Evolutionary conservation across 1,140 invertebrate genomes (phyloP), one percentile per base, ranked within the genome.

Genomic region (Xylocopa sonorina): DNA sequence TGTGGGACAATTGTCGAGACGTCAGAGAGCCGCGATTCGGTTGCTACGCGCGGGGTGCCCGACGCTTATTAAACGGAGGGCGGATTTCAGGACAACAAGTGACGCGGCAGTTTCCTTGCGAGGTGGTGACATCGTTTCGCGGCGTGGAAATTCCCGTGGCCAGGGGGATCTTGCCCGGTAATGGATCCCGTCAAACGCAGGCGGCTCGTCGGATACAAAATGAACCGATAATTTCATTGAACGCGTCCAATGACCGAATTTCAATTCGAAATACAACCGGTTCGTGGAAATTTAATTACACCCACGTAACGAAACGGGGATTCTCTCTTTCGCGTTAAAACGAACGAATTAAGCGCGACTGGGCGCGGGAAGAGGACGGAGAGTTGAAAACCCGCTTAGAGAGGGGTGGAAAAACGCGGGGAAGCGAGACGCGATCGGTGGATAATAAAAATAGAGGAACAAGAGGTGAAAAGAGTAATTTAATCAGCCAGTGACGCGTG

Each of bases 181-280:
- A 78, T 72, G 68, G 68, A 60, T 73, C 46, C 57, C 58, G 57
- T 53, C 68, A 73, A 72, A 27, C 34, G 58, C 67, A 43, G 57
- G 21, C 27, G 3, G 0, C 7, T n/a, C 10, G 12, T 16, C 10
- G 38, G 46, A 78, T 72, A 72, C 68, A 55, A 78, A 78, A 78
- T 72, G 48, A 46, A 34, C 57, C 57, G 76, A 78, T 78, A 78
- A 78, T 78, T 73, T 72, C 38, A 46, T 55, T 27, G 29, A 48
- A 41, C 27, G 34, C 48, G 57, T 34, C 58, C 48, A 41, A 3
- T 29, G 48, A n/a, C 41, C 68, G 48, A 73, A 63, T 63, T 73
- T 38, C 27, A 63, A 38, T 71, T 29, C 46, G 48, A 73, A 73
- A 53, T 73, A 63, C 48, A 72, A 38, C 14, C 16, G 18, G 29